A percentile compares a stretch with the other conserved stretches of the same genome.
Conservation (phyloP, 2,113 vertebrate species). For the Oostethus manadensis region DNA sequence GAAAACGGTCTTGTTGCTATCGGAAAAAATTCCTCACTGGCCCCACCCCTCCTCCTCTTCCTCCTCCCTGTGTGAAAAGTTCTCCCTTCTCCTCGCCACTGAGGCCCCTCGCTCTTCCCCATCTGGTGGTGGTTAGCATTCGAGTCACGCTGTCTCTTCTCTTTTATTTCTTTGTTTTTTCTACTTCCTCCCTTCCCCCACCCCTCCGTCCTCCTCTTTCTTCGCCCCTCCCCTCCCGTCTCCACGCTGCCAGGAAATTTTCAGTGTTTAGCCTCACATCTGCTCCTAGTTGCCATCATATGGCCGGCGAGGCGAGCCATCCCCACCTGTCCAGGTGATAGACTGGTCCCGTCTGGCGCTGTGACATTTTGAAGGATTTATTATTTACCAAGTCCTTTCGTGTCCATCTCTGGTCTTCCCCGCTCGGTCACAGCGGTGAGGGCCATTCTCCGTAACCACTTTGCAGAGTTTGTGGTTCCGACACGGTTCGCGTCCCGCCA, state of each 20-base stretch:
- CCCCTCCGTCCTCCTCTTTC: constrained; percentile 12
- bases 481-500: background rate
- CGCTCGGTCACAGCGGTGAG: background rate
- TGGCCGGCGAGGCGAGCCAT: too few relatives aligned
- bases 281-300: constrained; percentile 7
- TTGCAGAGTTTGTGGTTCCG: background rate
- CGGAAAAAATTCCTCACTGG: constrained; percentile 64
- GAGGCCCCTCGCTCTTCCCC: constrained; percentile 30
- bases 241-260: constrained; percentile 26
- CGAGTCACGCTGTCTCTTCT: constrained; percentile 24
- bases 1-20: constrained; percentile 29
- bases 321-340: background rate
- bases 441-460: background rate
- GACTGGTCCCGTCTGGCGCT: background rate
- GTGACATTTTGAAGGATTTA: too few relatives aligned
- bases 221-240: background rate
- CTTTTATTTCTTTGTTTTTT: constrained; percentile 2
- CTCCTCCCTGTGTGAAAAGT: constrained; percentile 29
- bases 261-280: constrained; percentile 29
- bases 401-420: background rate
- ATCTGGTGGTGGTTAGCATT: constrained; percentile 65
- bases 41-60: constrained; percentile 24
- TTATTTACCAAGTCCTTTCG: background rate
- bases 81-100: constrained; percentile 50
- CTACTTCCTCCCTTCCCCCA: background rate